Conservation (phyloP, 2,797 vertebrate species). For the Scyliorhinus canicula region DNA sequence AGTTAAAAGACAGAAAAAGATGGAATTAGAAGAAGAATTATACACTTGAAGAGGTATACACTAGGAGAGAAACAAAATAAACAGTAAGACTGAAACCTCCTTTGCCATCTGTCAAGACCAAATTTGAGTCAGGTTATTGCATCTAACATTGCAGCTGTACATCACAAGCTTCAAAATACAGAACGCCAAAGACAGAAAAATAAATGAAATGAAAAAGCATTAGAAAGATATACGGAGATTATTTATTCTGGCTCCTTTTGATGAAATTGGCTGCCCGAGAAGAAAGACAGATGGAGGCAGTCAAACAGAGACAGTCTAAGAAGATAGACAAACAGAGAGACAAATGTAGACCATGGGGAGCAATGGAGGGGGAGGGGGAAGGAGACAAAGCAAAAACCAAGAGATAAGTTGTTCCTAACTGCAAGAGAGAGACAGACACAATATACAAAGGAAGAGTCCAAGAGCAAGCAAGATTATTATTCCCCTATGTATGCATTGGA, state of each 20-base stretch:
- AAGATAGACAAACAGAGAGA: constrained; percentile 4
- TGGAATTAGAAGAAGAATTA: neutral
- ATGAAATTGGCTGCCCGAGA: neutral
- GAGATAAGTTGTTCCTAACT: neutral
- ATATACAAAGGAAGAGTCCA: neutral
- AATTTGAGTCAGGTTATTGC: constrained; percentile 11
- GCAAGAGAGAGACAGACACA: neutral
- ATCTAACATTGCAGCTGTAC: constrained; percentile 16
- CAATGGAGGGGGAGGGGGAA: no score
- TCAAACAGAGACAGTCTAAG: neutral
- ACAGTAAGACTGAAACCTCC: neutral
- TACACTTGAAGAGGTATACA: neutral
- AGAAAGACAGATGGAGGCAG: constrained; percentile 23
- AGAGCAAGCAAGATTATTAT: neutral
- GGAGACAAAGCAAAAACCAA: neutral
- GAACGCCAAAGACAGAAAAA: constrained; percentile 17
- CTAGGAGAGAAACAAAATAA: neutral
- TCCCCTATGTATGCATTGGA: neutral
- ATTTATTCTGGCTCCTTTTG: constrained; percentile 20
- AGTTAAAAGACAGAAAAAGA: neutral
- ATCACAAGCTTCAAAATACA: neutral
- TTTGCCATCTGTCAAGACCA: constrained; percentile 21
- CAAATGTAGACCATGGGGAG: neutral
- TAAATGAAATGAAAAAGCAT: constrained; percentile 26
- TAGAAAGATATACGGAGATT: constrained; percentile 14